Base-by-base conservation (phyloP, 2,888 invertebrate species). In the Hydriomena furcata region DNA sequence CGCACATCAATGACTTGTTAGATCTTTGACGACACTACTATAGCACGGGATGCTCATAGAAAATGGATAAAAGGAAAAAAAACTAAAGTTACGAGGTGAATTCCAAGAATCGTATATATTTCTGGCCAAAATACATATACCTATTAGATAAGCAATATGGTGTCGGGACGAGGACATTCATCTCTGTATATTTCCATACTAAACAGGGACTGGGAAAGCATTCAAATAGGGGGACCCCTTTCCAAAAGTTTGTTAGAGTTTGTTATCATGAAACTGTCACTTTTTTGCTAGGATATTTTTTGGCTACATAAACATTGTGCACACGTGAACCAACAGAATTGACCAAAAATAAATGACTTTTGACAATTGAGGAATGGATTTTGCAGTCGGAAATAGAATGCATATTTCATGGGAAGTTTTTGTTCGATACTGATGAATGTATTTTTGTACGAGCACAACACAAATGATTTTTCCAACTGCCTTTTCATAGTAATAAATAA, bases 181-280 rank as follows among this genome's bases (percentile, higher is more conserved):
- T 53, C 43, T 52, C 38, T 23, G 35, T 44, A 58, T 47, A 61
- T 71, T 63, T 66, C 51, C 61, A 65, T 66, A 63, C 63, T 60
- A 64, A 67, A 64, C 63, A 63, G 62, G 44, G 53, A 55, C 38
- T 41, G 52, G 48, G 37, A 62, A 56, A 59, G 50, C 51, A 57
- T 58, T 60, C 43, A 52, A 53, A 64, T 53, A 49, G 41, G 36
- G 42, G 8, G n/a, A 59, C 48, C 68, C 56, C 61, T 69, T 72
- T 70, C 60, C 49, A 43, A 58, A 65, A 68, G 62, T 69, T 61
- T 51, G 59, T 45, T 52, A 27, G 42, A 63, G 45, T 65, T 68
- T 52, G 44, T 36, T 60, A 58, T 62, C 63, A 70, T 56, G 66
- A 52, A 40, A 32, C 44, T 51, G 23, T 23, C 23, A 24, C n/a